Percentiles rank a stretch among this genome's conserved stretches.
Conservation (phyloP, 2,888 invertebrate species). For the Drosophila anomalata region DNA sequence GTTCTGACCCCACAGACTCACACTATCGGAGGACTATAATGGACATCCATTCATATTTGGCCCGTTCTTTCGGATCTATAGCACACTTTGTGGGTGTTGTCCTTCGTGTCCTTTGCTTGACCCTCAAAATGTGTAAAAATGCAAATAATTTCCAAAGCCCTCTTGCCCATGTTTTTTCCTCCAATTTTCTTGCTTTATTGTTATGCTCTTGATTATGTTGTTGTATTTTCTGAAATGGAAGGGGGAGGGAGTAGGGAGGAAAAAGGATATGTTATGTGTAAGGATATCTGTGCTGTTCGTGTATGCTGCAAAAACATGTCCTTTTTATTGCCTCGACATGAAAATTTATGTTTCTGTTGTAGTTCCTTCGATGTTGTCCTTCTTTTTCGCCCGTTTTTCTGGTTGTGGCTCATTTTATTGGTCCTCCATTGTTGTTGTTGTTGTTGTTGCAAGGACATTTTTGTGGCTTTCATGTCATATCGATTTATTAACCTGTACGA, state of each 20-base stretch:
- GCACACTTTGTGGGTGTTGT: conserved; percentile 24
- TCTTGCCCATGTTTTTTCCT: conserved; percentile 18
- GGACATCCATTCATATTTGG: conserved; percentile 73
- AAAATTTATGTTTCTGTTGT: conserved; percentile 73
- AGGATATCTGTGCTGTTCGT: conserved; percentile 29
- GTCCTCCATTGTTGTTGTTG: conserved; percentile 32
- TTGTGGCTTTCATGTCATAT: conserved; percentile 71
- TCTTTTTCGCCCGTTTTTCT: conserved; percentile 7
- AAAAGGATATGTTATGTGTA: conserved; percentile 22
- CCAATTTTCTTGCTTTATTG: conserved; percentile 65
- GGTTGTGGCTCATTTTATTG: conserved; percentile 72
- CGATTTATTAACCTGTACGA: conserved; percentile 81
- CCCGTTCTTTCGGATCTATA: conserved; percentile 4
- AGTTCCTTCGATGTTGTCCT: conserved; percentile 27
- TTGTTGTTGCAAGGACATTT: conserved; percentile 40
- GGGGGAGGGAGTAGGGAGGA: not conserved
- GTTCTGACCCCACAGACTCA: conserved; percentile 62
- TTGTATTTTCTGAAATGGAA: conserved; percentile 32
- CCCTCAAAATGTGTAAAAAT: conserved; percentile 80
- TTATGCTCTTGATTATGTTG: conserved; percentile 78
- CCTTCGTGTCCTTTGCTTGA: conserved; percentile 67
- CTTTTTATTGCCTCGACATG: conserved; percentile 79
- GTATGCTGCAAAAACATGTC: conserved; percentile 71
- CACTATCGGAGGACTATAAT: conserved; percentile 48
- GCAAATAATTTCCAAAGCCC: conserved; percentile 70